These are phyloP conservation scores for Episyrphus balteatus DNA, from an alignment of 1,140 invertebrate genomes.

Conservation along the genomic window DNA sequence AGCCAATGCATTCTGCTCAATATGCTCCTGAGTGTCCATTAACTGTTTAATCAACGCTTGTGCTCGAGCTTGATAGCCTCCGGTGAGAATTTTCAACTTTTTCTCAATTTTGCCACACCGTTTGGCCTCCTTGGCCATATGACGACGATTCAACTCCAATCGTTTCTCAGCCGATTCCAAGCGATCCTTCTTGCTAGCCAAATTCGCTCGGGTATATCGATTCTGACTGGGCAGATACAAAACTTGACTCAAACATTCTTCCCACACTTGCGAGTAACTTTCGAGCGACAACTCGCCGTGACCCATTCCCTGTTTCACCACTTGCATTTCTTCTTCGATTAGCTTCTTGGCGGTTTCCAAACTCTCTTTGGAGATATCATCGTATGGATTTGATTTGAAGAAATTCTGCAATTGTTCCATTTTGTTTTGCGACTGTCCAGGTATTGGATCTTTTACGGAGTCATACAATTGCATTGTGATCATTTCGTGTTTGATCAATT, in stretches of 20 bases:
- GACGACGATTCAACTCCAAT: constrained; percentile 82
- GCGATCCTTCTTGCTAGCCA: constrained; percentile 91
- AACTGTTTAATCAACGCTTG: constrained; percentile 85
- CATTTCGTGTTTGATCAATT: constrained; percentile 96
- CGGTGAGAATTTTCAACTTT: constrained; percentile 88
- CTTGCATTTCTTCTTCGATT: constrained; percentile 72
- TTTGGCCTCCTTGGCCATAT: constrained; percentile 94
- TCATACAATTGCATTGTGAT: constrained; percentile 90
- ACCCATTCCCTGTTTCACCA: constrained; percentile 86
- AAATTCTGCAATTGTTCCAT: constrained; percentile 44
- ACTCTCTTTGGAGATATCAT: constrained; percentile 59
- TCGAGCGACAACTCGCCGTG: constrained; percentile 89
- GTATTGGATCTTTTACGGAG: constrained; percentile 54
- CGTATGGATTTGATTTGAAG: constrained; percentile 78
- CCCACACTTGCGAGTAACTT: constrained; percentile 91
- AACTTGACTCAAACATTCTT: constrained; percentile 85
- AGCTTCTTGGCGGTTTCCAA: constrained; percentile 54
- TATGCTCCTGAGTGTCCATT: constrained; percentile 76
- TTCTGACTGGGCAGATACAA: constrained; percentile 80
- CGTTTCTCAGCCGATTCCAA: constrained; percentile 87
- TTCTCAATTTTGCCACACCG: constrained; percentile 96
- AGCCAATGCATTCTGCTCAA: constrained; percentile 81
- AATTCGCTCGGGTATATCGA: constrained; percentile 83
- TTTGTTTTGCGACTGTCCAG: constrained; percentile 35
- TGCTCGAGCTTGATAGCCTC: constrained; percentile 74